Base-by-base conservation (phyloP, 1,140 invertebrate species). In the Charaxes varanes region DNA sequence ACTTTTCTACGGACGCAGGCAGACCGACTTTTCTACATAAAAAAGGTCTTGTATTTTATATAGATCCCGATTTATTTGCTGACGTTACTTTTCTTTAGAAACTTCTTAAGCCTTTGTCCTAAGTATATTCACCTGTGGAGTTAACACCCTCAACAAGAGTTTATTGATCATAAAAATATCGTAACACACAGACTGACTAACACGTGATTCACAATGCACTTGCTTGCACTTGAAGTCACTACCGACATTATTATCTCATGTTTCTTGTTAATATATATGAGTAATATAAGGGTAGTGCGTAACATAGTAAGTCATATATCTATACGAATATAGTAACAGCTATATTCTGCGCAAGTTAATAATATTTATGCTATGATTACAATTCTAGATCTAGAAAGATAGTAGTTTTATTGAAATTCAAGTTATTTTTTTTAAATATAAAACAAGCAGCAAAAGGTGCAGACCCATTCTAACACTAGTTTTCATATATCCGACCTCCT, bases 191-290 rank as follows among this genome's bases (percentile, higher is more conserved):
- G 47, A 53, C 44, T 56, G 44, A 52, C 49, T 48, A 48, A 49
- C 33, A 31, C 28, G 48, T 64, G 57, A 61, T 53, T 64, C 61
- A 64, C 45, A 22, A 37, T 46, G 52, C 60, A 56, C 35, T 50
- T 57, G 34, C 40, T 11, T 35, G 17, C 28, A 22, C 43, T 42
- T 41, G 17, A 11, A 33, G 23, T 40, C 33, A 40, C 34, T 18
- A 33, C 34, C 16, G 34, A 40, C 24, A 31, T 17, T 31, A 18
- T 46, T 46, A 34, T 21, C 30, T 32, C 43, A 46, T 33, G 17
- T 46, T 46, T 40, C 41, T 44, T 36, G 18, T 36, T 35, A 44
- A n/a, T n/a, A 8, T 18, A 14, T 7, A 40, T 44, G 41, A 36
- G 12, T 44, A 31, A 31, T 2, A 16, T 30, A 30, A 30, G 3